Evolutionary conservation across 1,140 invertebrate species (phyloP).

Genomic region (Anastatus disparis): DNA sequence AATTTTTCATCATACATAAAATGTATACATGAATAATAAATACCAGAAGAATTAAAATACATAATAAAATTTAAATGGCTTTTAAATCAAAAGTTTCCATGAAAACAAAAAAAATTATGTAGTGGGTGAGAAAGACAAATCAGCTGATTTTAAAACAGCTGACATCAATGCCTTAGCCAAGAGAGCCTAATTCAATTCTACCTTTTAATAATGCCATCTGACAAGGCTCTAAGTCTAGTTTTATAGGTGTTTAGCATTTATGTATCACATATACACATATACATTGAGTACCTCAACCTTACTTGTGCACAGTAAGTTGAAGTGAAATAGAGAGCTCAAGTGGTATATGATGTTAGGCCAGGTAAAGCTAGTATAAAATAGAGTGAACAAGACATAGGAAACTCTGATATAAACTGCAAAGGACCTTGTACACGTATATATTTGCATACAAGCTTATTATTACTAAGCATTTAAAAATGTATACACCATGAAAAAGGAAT

Average conservation of each 20-base stretch:
- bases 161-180: constrained; percentile 10
- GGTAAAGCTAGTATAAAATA: constrained; percentile 16
- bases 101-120: too few relatives aligned
- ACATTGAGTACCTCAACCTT: neutral
- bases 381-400: constrained; percentile 27
- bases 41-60: too few relatives aligned
- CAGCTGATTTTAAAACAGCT: constrained; percentile 34
- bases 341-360: constrained; percentile 1
- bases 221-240: constrained; percentile 10
- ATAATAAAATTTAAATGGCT: too few relatives aligned
- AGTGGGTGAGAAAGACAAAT: neutral
- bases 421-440: constrained; percentile 8
- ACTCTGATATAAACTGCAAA: neutral
- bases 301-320: neutral
- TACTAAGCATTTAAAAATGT: neutral
- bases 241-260: constrained; percentile 12
- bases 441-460: neutral
- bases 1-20: too few relatives aligned
- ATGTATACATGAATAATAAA: too few relatives aligned
- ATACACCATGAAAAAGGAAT: too few relatives aligned
- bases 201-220: constrained; percentile 14
- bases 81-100: too few relatives aligned
- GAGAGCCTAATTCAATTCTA: constrained; percentile 32
- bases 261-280: neutral
- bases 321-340: constrained; percentile 1